Conservation (phyloP, 2,888 invertebrate species). For the Deilephila elpenor region DNA sequence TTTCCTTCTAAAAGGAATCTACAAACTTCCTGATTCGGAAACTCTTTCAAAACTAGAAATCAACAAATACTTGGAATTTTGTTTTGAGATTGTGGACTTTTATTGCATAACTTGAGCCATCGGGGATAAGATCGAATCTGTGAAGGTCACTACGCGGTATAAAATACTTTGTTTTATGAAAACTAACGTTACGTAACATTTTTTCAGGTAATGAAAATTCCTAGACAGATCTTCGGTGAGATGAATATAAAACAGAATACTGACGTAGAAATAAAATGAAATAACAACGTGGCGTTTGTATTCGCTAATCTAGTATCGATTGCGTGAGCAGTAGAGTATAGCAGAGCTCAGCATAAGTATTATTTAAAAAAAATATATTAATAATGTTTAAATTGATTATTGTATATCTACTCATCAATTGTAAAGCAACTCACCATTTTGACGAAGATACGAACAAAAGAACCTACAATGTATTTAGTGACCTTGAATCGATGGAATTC, state of each 20-base stretch:
- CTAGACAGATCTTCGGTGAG: conserved; percentile 56
- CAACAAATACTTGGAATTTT: conserved; percentile 7
- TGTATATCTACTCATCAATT: conserved; percentile 5
- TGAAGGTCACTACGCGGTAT: background rate
- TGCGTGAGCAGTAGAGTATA: background rate
- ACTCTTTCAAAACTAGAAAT: background rate
- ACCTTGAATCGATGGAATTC: background rate
- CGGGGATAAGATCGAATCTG: background rate
- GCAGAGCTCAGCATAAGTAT: no score
- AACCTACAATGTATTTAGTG: background rate
- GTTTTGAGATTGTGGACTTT: background rate
- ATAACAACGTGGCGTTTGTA: background rate
- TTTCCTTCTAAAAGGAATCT: background rate
- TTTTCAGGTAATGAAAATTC: conserved; percentile 61
- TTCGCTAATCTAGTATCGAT: background rate
- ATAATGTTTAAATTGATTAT: conserved; percentile 5
- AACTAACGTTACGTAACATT: conserved; percentile 4
- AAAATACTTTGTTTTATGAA: background rate
- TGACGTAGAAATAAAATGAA: conserved; percentile 45
- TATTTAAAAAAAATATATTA: background rate
- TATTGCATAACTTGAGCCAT: conserved; percentile 9
- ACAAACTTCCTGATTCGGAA: background rate
- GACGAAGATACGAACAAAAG: background rate
- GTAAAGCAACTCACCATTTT: background rate
- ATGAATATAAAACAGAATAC: conserved; percentile 59